Conservation (phyloP, 2,888 invertebrate genomes). For the Aleiodes testaceus region DNA sequence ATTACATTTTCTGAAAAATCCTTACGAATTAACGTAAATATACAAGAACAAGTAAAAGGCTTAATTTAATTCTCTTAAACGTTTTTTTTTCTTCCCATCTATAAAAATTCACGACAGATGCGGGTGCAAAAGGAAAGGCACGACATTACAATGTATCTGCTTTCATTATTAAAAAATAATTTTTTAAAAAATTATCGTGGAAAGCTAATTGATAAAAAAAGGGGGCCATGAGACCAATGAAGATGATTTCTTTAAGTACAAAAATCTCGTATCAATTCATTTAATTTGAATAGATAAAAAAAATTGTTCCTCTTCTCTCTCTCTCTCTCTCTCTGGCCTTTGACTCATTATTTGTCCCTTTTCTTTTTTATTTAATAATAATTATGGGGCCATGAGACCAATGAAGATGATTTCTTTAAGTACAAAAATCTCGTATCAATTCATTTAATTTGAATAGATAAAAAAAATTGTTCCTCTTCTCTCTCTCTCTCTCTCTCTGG, state of each 20-base stretch:
- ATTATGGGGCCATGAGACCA: conserved; percentile 44
- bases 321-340: conserved; percentile 34
- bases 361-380: conserved; percentile 38
- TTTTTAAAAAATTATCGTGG: conserved; percentile 38
- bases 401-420: conserved; percentile 52
- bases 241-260: conserved; percentile 57
- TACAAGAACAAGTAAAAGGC: conserved; percentile 36
- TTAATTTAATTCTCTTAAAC: conserved; percentile 5
- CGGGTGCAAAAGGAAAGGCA: conserved; percentile 54
- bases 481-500: conserved; percentile 35
- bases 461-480: conserved; percentile 39
- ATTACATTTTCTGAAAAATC: conserved; percentile 22
- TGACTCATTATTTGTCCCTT: conserved; percentile 42
- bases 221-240: conserved; percentile 42
- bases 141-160: conserved; percentile 48
- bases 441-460: conserved; percentile 44
- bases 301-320: conserved; percentile 38
- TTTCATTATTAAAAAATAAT: conserved; percentile 35
- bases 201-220: conserved; percentile 42
- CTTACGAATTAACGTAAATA: conserved; percentile 37
- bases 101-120: conserved; percentile 26
- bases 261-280: conserved; percentile 48
- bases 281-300: conserved; percentile 43
- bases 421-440: conserved; percentile 52
- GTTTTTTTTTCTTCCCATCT: not conserved